These are phyloP conservation scores for Falco biarmicus DNA, from an alignment of 2,797 vertebrate genomes.

Conservation along the genomic window DNA sequence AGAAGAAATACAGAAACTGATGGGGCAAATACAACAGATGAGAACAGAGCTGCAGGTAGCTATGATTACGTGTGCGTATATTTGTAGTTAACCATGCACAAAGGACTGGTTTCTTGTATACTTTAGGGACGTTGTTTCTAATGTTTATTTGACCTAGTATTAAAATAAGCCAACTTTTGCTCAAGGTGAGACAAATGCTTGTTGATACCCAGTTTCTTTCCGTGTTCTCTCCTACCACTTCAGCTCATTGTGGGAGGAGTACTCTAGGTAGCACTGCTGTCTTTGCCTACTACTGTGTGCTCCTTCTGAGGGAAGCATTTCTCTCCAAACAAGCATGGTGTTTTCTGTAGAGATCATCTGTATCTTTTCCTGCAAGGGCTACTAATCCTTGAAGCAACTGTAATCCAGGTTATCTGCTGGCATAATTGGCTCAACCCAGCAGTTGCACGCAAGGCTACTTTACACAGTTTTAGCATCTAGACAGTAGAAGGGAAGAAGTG, in stretches of 20 bases:
- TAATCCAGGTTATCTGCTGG: background rate
- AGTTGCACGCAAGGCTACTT: background rate
- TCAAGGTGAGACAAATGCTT: background rate
- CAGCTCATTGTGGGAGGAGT: background rate
- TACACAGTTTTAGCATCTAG: background rate
- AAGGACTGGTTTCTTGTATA: background rate
- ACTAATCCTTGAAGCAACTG: background rate
- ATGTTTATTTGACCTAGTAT: background rate
- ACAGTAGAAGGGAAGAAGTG: background rate
- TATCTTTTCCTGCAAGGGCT: background rate
- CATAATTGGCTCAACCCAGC: background rate
- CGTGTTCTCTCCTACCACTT: background rate
- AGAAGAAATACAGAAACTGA: conserved; percentile 93
- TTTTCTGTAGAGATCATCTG: background rate
- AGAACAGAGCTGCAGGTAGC: conserved; percentile 91
- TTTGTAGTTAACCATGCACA: background rate
- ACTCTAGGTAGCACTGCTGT: background rate
- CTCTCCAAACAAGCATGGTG: background rate
- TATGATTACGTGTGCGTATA: fast-evolving
- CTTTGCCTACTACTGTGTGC: background rate
- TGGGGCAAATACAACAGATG: conserved; percentile 90
- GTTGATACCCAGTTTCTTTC: background rate
- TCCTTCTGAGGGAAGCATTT: background rate
- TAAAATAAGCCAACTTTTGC: background rate
- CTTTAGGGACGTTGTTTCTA: background rate